phyloP scores from a whole-genome alignment of 2,888 invertebrate genomes.

The Drosophila meridionalis region DNA sequence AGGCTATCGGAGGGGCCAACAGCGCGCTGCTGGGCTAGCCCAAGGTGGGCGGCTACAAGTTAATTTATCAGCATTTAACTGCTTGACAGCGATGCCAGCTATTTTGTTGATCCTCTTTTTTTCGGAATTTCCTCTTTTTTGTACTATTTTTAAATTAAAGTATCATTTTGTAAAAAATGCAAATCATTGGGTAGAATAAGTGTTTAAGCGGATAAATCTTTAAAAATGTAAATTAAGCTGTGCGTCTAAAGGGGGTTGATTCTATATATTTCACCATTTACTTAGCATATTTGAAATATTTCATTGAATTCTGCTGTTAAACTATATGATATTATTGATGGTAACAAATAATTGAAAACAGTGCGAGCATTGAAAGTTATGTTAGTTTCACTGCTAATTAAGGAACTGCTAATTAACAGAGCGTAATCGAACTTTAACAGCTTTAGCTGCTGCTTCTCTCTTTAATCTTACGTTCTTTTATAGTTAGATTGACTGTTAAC shows the following conservation, averaged over 20 bases:
- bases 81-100: constrained; percentile 63
- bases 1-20: constrained; percentile 13
- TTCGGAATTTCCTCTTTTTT: not conserved
- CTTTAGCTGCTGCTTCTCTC: not conserved
- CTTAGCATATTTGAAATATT: not conserved
- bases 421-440: not conserved
- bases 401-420: not conserved
- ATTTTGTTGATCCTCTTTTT: constrained; percentile 12
- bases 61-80: constrained; percentile 81
- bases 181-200: constrained; percentile 7
- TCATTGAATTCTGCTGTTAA: too few species aligned
- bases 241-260: not conserved
- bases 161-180: constrained; percentile 19
- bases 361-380: too few species aligned
- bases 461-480: too few species aligned
- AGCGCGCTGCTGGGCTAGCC: constrained; percentile 9
- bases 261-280: not conserved
- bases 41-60: constrained; percentile 58
- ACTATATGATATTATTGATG: not conserved
- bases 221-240: not conserved
- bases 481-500: too few species aligned
- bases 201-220: not conserved
- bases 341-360: too few species aligned
- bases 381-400: not conserved
- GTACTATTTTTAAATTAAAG: constrained; percentile 43